A percentile compares a stretch with the other conserved stretches of the same genome.
These are phyloP conservation scores for Pogonophryne albipinna DNA, from an alignment of 2,797 vertebrate genomes.

Conservation along the genomic window DNA sequence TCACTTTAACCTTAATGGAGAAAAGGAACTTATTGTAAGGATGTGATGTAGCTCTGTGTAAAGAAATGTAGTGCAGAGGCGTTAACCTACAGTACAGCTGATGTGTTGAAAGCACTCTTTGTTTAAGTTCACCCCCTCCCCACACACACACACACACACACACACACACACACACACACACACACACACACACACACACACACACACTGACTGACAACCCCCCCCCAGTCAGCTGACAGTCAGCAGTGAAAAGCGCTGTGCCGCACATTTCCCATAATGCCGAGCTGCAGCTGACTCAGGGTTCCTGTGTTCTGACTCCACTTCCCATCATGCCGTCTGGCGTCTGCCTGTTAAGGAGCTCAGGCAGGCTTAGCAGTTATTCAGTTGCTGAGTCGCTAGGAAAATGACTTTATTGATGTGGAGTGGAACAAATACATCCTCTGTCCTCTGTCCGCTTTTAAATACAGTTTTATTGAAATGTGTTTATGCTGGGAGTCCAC, in stretches of 20 bases:
- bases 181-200: too few species aligned
- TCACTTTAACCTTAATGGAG: too few species aligned
- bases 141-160: too few species aligned
- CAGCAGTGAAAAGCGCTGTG: slow-evolving; percentile 69
- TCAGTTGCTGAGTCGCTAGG: slow-evolving; percentile 34
- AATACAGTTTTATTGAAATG: not conserved
- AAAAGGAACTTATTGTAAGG: too few species aligned
- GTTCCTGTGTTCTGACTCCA: slow-evolving; percentile 35
- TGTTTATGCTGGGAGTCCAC: not conserved
- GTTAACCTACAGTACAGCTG: too few species aligned
- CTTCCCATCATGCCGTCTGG: slow-evolving; percentile 47
- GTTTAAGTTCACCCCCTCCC: too few species aligned
- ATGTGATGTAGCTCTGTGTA: too few species aligned
- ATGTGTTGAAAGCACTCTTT: too few species aligned
- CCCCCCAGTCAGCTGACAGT: slow-evolving; percentile 74
- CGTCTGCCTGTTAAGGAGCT: slow-evolving; percentile 40
- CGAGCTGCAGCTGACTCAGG: slow-evolving; percentile 58
- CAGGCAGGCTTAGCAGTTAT: slow-evolving; percentile 44
- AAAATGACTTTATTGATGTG: slow-evolving; percentile 32
- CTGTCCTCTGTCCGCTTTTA: not conserved
- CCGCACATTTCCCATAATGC: slow-evolving; percentile 39
- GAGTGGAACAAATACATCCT: not conserved
- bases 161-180: too few species aligned
- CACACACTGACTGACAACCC: too few species aligned
- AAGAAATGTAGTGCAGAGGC: too few species aligned